These are phyloP conservation scores for Metopia argyrocephala DNA, from an alignment of 2,888 invertebrate genomes.

Conservation along the genomic window DNA sequence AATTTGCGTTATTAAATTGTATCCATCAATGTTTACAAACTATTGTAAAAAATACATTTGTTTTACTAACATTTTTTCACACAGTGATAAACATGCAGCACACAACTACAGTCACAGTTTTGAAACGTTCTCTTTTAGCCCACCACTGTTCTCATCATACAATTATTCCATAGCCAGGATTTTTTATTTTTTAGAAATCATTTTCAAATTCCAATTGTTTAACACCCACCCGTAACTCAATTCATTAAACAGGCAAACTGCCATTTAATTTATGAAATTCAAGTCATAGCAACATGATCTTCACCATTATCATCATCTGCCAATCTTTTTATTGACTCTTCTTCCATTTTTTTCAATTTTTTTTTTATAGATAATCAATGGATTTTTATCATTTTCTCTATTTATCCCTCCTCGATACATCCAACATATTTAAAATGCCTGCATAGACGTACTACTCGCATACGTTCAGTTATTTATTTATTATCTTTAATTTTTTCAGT, in stretches of 20 bases:
- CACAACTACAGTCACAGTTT: too few relatives aligned
- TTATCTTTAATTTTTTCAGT: constrained; percentile 27
- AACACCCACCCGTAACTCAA: constrained; percentile 35
- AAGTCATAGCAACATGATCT: background rate
- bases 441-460: constrained; percentile 16
- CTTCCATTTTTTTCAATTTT: too few relatives aligned
- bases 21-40: too few relatives aligned
- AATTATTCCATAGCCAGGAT: constrained; percentile 23
- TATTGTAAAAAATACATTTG: too few relatives aligned
- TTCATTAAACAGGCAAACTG: too few relatives aligned
- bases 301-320: constrained; percentile 8
- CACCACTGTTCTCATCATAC: too few relatives aligned
- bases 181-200: background rate
- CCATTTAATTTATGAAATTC: constrained; percentile 1
- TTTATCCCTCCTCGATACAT: background rate
- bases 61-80: too few relatives aligned
- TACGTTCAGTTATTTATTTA: constrained; percentile 57
- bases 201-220: constrained; percentile 21
- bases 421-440: constrained; percentile 3
- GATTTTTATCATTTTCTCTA: constrained; percentile 2
- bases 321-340: constrained; percentile 1
- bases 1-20: too few relatives aligned
- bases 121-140: too few relatives aligned
- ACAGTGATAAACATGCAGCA: too few relatives aligned
- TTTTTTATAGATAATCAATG: constrained; percentile 48